Conservation (phyloP, 2,113 vertebrate species). For the Ophthalmotilapia sp. region DNA sequence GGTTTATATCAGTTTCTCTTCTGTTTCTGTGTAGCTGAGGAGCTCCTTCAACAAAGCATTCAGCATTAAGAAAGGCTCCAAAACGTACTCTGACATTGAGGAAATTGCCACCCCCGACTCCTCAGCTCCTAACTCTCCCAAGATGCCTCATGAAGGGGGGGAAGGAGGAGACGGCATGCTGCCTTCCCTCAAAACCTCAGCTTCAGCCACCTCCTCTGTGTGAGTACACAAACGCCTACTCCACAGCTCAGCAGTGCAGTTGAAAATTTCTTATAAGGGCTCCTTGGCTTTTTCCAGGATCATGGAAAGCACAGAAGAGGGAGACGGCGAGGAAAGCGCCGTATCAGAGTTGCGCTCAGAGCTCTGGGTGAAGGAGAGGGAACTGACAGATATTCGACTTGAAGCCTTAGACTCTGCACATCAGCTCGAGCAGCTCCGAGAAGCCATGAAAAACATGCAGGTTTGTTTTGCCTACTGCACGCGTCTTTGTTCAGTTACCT, state of each 20-base stretch:
- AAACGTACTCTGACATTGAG: constrained; percentile 94
- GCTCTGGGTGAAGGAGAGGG: constrained; percentile 94
- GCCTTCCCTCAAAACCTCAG: constrained; percentile 74
- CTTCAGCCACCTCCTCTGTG: constrained; percentile 76
- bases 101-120: constrained; percentile 92
- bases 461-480: constrained; percentile 52
- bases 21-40: constrained; percentile 75
- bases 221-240: constrained; percentile 37
- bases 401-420: constrained; percentile 93
- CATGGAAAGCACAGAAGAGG: constrained; percentile 74
- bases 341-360: constrained; percentile 89
- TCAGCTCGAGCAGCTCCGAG: constrained; percentile 89
- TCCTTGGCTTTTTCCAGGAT: constrained; percentile 60
- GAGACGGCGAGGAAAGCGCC: constrained; percentile 80
- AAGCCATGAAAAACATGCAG: constrained; percentile 98
- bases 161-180: constrained; percentile 67
- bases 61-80: constrained; percentile 95
- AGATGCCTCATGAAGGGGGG: constrained; percentile 74
- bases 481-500: neutral
- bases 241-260: neutral
- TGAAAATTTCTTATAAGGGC: neutral
- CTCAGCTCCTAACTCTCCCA: constrained; percentile 90
- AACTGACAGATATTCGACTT: constrained; percentile 89
- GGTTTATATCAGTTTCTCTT: neutral
- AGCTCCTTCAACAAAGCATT: constrained; percentile 98